A percentile compares a stretch with the other conserved stretches of the same genome.
Evolutionary conservation across 2,888 invertebrate species (phyloP).

Genomic region (Linyphia triangularis): DNA sequence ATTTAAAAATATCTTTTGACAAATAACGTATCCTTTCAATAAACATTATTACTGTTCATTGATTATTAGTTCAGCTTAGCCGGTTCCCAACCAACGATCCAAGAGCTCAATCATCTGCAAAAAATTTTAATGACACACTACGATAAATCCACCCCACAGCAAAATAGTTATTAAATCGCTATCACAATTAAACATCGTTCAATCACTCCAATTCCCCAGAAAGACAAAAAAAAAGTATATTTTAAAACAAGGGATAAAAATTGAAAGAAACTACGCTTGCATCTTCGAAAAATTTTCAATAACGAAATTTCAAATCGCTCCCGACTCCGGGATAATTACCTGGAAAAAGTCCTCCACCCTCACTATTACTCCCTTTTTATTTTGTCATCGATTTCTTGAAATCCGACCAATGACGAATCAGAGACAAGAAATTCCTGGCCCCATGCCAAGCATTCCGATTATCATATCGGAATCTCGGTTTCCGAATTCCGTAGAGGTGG

Average conservation of each 20-base stretch:
- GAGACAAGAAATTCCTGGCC: slow-evolving; percentile 40
- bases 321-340: slow-evolving; percentile 40
- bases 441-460: slow-evolving; percentile 51
- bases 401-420: slow-evolving; percentile 49
- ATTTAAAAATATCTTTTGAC: too few species aligned
- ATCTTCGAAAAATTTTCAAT: slow-evolving; percentile 20
- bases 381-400: slow-evolving; percentile 38
- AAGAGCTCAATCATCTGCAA: too few species aligned
- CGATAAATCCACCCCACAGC: not conserved
- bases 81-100: too few species aligned
- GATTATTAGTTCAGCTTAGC: too few species aligned
- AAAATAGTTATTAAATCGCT: slow-evolving; percentile 43
- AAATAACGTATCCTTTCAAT: too few species aligned
- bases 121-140: too few species aligned
- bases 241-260: not conserved
- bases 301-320: slow-evolving; percentile 38
- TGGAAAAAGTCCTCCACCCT: slow-evolving; percentile 55
- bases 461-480: slow-evolving; percentile 50
- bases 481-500: slow-evolving; percentile 32
- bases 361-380: not conserved
- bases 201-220: slow-evolving; percentile 18
- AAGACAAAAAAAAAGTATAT: not conserved
- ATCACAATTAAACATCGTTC: slow-evolving; percentile 52
- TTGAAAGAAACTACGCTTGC: not conserved
- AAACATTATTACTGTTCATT: too few species aligned